phyloP scores from a whole-genome alignment of 2,797 vertebrate genomes.

The Halcyon badia region DNA sequence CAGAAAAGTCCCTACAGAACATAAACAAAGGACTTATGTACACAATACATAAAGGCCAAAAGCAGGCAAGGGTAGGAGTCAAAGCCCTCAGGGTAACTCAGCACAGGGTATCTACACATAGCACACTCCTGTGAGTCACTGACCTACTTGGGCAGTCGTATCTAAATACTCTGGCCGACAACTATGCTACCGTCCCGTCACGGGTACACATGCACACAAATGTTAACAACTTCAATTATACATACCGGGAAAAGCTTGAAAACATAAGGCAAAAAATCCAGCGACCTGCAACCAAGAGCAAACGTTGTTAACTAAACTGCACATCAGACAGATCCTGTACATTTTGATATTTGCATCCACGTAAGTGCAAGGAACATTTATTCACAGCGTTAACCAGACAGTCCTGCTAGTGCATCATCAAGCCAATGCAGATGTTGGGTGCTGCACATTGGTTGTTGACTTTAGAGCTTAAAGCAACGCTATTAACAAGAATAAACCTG shows the following conservation, averaged over 20 bases:
- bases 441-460: not conserved
- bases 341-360: not conserved
- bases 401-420: not conserved
- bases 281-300: slow-evolving; percentile 84
- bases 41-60: not conserved
- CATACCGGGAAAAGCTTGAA: slow-evolving; percentile 91
- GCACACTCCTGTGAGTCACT: not conserved
- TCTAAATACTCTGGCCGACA: not conserved
- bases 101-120: not conserved
- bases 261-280: slow-evolving; percentile 88
- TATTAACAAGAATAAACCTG: not conserved
- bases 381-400: not conserved
- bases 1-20: not conserved
- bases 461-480: not conserved
- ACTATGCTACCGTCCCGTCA: not conserved
- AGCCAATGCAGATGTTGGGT: not conserved
- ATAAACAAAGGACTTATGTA: not conserved
- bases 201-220: not conserved
- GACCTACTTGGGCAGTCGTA: not conserved
- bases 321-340: not conserved
- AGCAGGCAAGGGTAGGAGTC: not conserved
- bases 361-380: not conserved
- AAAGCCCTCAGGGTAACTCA: not conserved
- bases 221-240: slow-evolving; percentile 45
- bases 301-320: not conserved